These are phyloP conservation scores for Meteorus sp. DNA, from an alignment of 1,140 invertebrate genomes.

Conservation along the genomic window DNA sequence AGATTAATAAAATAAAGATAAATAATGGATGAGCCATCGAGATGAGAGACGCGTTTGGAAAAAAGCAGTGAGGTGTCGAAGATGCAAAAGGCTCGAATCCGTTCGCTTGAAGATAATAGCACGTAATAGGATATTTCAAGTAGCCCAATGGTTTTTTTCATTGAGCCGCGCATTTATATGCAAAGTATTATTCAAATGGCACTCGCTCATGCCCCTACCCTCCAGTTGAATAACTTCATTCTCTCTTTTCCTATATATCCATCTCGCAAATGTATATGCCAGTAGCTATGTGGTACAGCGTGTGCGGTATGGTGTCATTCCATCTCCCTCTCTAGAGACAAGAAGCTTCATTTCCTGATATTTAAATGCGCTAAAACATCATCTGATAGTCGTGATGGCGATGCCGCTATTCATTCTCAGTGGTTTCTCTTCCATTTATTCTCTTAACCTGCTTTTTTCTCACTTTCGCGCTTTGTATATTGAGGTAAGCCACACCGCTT, in stretches of 20 bases:
- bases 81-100: slow-evolving; percentile 29
- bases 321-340: slow-evolving; percentile 32
- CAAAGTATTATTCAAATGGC: slow-evolving; percentile 58
- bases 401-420: slow-evolving; percentile 29
- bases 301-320: not conserved
- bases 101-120: slow-evolving; percentile 44
- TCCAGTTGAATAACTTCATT: not conserved
- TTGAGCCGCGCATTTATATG: slow-evolving; percentile 52
- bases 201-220: slow-evolving; percentile 23
- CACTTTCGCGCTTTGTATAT: too few relatives aligned
- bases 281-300: too few relatives aligned
- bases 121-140: slow-evolving; percentile 55
- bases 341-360: slow-evolving; percentile 57
- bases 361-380: slow-evolving; percentile 57
- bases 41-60: too few relatives aligned
- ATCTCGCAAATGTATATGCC: too few relatives aligned
- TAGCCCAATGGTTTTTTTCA: slow-evolving; percentile 51
- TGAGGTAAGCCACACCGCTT: too few relatives aligned
- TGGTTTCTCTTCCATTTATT: too few relatives aligned
- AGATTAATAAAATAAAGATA: slow-evolving; percentile 10
- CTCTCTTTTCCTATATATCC: slow-evolving; percentile 17
- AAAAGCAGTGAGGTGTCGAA: slow-evolving; percentile 18
- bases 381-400: slow-evolving; percentile 37
- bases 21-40: not conserved
- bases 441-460: too few relatives aligned